Evolutionary conservation across 2,113 vertebrate species (phyloP), one percentile per base, ranked within the genome.

Genomic region (Spilogale gracilis): DNA sequence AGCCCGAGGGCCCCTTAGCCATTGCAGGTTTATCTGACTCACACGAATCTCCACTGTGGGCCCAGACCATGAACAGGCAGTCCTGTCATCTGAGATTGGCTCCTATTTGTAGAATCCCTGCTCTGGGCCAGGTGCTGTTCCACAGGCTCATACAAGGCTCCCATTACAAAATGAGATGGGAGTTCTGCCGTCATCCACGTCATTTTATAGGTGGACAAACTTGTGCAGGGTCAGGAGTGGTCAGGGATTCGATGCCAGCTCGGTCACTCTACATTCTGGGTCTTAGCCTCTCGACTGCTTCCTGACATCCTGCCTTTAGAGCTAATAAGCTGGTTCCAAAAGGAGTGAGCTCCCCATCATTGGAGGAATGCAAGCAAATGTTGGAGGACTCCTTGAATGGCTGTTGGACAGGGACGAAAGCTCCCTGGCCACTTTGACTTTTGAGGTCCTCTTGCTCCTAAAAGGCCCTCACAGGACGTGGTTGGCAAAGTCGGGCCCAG

Each of bases 11-110:
- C 9, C 60, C 43, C 76, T 27, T 11, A 0, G 60, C 52, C 20
- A 9, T 3, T 20, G 21, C 32, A 67, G 9, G 0, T 20, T 65
- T 9, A 43, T 43, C 18, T 5, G 2, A n/a, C 11, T n/a, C 30
- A 79, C 18, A 3, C 3, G 30, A 61, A 43, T 25, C 23, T 45
- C 11, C 21, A 14, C 30, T 2, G 4, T 1, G 3, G 58, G 58
- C 61, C 3, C 9, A 32, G 63, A 67, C 67, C 1, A 1, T 38
- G 67, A 69, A 16, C 58, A 7, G n/a, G 54, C 45, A 2, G 18
- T 81, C 67, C 4, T 69, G 67, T 52, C 11, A 2, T 69, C 3
- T 82, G 5, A 5, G 80, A 45, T 12, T 18, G 2, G 0, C 48
- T 61, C 0, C 20, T 10, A 12, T 50, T 23, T 38, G 43, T n/a